phyloP scores from a whole-genome alignment of 2,797 vertebrate species.

The Florisuga fusca region DNA sequence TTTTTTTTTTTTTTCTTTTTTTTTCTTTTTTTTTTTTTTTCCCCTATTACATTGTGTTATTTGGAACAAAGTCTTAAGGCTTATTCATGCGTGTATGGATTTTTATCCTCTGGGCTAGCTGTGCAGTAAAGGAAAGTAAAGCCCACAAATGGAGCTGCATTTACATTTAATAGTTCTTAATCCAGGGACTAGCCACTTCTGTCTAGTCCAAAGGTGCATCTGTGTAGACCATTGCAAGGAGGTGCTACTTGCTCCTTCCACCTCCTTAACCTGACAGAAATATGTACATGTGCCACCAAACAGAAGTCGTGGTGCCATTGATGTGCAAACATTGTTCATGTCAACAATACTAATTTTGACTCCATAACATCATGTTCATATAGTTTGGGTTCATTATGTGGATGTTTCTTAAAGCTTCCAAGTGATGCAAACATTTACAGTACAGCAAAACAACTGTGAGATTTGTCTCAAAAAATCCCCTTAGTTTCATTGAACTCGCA shows the following conservation, averaged over 20 bases:
- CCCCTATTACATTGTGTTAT: neutral
- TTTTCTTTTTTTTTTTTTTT: neutral
- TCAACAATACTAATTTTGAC: neutral
- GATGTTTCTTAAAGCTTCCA: neutral
- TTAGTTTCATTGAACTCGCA: neutral
- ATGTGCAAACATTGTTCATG: fast-evolving
- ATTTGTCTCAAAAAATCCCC: neutral
- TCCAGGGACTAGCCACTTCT: neutral
- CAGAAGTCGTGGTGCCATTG: neutral
- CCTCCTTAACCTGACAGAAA: neutral
- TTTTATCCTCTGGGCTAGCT: neutral
- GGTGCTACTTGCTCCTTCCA: neutral
- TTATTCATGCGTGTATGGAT: neutral
- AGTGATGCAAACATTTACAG: neutral
- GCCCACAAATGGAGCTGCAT: neutral
- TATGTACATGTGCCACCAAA: neutral
- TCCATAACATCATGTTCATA: neutral
- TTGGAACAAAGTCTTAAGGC: neutral
- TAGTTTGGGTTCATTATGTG: neutral
- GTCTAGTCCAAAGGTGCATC: fast-evolving
- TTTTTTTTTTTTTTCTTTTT: neutral
- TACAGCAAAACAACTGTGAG: neutral
- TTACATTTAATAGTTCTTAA: neutral
- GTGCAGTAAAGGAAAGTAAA: neutral
- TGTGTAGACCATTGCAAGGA: neutral